A percentile compares a stretch with the other conserved stretches of the same genome.
These are phyloP conservation scores for Lordiphosa fenestrarum DNA, from an alignment of 2,888 invertebrate species.

Conservation along the genomic window DNA sequence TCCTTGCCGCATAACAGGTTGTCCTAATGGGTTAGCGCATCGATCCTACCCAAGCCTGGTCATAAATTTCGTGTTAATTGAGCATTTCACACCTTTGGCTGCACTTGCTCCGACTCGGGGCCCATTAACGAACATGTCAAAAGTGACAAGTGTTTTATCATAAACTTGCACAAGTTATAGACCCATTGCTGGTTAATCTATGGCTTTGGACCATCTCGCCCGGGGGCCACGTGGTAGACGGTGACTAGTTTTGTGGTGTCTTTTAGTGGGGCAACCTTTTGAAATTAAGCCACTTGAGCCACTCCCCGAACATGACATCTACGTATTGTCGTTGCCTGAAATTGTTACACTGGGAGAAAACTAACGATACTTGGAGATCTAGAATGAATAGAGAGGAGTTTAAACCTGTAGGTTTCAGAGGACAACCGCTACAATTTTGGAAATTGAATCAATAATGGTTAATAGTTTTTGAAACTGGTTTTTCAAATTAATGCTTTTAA, in stretches of 20 bases:
- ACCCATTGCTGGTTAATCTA: constrained; percentile 43
- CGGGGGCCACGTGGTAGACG: constrained; percentile 38
- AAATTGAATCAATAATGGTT: too few relatives aligned
- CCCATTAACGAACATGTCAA: constrained; percentile 75
- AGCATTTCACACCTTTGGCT: constrained; percentile 75
- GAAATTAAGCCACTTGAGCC: constrained; percentile 49
- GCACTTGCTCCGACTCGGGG: constrained; percentile 25
- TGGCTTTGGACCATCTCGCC: constrained; percentile 27
- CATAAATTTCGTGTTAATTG: constrained; percentile 78
- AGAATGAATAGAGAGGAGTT: too few relatives aligned
- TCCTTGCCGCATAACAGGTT: constrained; percentile 65
- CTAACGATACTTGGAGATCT: too few relatives aligned
- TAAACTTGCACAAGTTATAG: constrained; percentile 73
- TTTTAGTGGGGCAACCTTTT: constrained; percentile 11
- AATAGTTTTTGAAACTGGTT: too few relatives aligned
- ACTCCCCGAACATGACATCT: constrained; percentile 26
- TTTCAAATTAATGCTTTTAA: too few relatives aligned
- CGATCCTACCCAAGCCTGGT: constrained; percentile 32
- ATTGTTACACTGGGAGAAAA: too few relatives aligned
- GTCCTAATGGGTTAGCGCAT: constrained; percentile 47
- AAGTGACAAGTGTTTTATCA: constrained; percentile 76
- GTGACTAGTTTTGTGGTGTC: constrained; percentile 26
- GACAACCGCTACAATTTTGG: too few relatives aligned
- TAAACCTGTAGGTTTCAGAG: too few relatives aligned
- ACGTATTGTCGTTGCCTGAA: constrained; percentile 2